Conservation (phyloP, 2,888 invertebrate genomes). For the Microplitis manilae region DNA sequence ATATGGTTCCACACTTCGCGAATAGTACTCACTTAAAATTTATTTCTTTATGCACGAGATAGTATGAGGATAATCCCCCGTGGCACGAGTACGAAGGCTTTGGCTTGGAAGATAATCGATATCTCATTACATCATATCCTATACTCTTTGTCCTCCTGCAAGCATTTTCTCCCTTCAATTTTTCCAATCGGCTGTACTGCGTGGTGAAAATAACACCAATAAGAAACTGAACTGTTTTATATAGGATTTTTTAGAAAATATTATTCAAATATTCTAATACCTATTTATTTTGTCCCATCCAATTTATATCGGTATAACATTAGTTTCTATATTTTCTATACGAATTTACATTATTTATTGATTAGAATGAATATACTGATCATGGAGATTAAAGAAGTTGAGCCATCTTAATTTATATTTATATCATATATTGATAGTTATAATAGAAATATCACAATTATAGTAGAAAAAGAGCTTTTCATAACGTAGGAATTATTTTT, state of each 20-base stretch:
- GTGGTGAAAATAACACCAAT: constrained; percentile 18
- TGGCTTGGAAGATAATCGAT: constrained; percentile 47
- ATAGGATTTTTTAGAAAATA: not conserved
- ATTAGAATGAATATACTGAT: too few relatives aligned
- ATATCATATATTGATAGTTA: too few relatives aligned
- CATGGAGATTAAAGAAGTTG: too few relatives aligned
- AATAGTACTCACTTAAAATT: constrained; percentile 29
- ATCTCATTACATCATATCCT: constrained; percentile 46
- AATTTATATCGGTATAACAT: not conserved
- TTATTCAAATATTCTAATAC: not conserved
- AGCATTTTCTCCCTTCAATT: constrained; percentile 10
- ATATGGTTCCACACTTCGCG: constrained; percentile 20
- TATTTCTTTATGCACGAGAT: constrained; percentile 27
- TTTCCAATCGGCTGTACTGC: constrained; percentile 23
- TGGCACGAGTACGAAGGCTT: constrained; percentile 41
- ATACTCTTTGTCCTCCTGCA: constrained; percentile 27
- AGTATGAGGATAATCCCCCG: constrained; percentile 39
- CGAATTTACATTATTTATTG: too few relatives aligned
- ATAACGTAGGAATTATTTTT: too few relatives aligned
- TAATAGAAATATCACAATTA: too few relatives aligned
- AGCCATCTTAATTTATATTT: too few relatives aligned
- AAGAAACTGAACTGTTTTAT: not conserved
- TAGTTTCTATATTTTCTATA: too few relatives aligned
- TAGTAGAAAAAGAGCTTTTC: too few relatives aligned
- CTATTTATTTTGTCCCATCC: not conserved